Evolutionary conservation across 1,140 invertebrate species (phyloP).

Genomic region (Gonioctena quinquepunctata): DNA sequence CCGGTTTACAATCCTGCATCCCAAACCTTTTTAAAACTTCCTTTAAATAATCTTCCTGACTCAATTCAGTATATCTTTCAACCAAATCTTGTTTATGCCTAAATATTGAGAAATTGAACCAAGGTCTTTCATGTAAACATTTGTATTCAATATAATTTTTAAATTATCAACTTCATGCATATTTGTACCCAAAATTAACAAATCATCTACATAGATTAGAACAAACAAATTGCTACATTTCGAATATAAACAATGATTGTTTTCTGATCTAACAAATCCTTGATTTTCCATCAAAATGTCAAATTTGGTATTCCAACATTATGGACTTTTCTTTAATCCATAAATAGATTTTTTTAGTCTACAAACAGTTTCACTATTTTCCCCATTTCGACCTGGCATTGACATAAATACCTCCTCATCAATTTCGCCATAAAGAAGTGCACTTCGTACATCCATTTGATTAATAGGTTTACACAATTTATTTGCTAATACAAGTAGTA

Average conservation of each 20-base stretch:
- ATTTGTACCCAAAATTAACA: constrained; percentile 2
- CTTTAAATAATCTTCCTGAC: constrained; percentile 18
- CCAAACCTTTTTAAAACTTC: constrained; percentile 9
- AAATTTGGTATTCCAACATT: neutral
- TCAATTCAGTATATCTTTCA: constrained; percentile 1
- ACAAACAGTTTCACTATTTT: neutral
- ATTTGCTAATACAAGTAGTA: neutral
- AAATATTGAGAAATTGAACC: constrained; percentile 15
- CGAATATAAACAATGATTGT: neutral
- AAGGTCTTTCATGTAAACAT: constrained; percentile 17
- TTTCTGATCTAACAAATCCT: neutral
- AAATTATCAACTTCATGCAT: neutral
- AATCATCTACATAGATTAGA: neutral
- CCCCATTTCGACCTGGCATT: neutral
- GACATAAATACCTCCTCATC: neutral
- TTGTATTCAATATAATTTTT: neutral
- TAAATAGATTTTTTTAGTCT: neutral
- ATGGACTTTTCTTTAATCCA: neutral
- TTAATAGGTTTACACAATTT: neutral
- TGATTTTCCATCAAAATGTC: neutral
- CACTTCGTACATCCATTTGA: neutral
- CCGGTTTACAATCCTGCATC: constrained; percentile 19
- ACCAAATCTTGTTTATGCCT: constrained; percentile 22
- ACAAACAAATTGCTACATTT: neutral
- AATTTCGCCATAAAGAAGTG: neutral